phyloP scores from a whole-genome alignment of 2,113 vertebrate genomes.

The Probosciger aterrimus region DNA sequence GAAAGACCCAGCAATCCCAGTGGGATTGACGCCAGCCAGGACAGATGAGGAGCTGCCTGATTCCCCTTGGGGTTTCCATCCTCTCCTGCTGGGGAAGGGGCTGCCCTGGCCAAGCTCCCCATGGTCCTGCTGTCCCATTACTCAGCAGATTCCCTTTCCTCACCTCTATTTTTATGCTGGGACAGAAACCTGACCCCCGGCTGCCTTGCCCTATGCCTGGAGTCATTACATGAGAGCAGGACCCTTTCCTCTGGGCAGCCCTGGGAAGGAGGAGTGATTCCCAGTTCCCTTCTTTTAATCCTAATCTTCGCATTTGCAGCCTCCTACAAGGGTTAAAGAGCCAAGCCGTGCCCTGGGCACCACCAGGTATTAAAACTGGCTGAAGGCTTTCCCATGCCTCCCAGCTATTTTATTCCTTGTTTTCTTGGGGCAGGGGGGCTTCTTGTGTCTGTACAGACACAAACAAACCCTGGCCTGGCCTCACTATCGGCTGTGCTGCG shows the following conservation, averaged over 20 bases:
- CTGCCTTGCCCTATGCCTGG: background rate
- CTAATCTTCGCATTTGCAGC: background rate
- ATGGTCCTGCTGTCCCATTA: background rate
- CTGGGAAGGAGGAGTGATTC: background rate
- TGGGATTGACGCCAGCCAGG: background rate
- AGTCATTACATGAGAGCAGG: background rate
- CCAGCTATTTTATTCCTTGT: background rate
- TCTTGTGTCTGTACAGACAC: background rate
- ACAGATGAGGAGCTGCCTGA: background rate
- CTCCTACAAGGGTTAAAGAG: background rate
- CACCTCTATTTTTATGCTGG: conserved; percentile 41
- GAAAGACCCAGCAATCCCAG: background rate
- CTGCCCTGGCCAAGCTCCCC: accelerated
- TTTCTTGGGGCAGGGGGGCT: background rate
- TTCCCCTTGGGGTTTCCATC: background rate
- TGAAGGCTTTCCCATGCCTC: background rate
- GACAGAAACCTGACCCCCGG: background rate
- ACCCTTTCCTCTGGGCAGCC: background rate
- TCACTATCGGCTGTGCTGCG: accelerated
- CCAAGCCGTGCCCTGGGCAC: background rate
- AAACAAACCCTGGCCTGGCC: background rate
- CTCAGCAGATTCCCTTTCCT: conserved; percentile 39
- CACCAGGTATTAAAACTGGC: conserved; percentile 8
- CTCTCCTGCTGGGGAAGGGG: background rate
- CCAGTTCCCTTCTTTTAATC: background rate